Evolutionary conservation across 2,797 vertebrate species (phyloP).

Genomic region (Anisognathus igniventris): DNA sequence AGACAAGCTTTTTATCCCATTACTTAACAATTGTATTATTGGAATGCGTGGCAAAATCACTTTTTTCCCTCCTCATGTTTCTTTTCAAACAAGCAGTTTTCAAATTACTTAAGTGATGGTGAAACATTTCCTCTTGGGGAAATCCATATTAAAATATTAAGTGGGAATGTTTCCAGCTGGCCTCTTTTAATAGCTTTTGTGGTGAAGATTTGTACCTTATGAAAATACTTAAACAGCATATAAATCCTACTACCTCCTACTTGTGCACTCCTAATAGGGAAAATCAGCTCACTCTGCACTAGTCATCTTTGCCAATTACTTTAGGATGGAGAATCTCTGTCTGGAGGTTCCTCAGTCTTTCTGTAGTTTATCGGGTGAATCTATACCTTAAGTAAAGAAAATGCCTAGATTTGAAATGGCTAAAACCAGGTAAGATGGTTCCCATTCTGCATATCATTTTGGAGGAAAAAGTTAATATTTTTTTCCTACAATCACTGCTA

Average conservation of each 20-base stretch:
- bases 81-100: slow-evolving; percentile 7
- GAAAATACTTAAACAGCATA: slow-evolving; percentile 35
- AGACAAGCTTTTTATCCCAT: neutral
- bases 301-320: neutral
- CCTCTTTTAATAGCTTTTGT: slow-evolving; percentile 16
- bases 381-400: neutral
- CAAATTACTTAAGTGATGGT: neutral
- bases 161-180: slow-evolving; percentile 38
- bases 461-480: neutral
- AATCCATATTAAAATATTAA: slow-evolving; percentile 53
- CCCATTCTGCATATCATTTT: neutral
- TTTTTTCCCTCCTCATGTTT: neutral
- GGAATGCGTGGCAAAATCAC: neutral
- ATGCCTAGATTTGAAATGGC: neutral
- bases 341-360: neutral
- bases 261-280: neutral
- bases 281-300: neutral
- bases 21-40: neutral
- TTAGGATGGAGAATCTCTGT: neutral
- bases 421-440: neutral
- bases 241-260: slow-evolving; percentile 26
- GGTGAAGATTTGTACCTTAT: slow-evolving; percentile 35
- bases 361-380: neutral
- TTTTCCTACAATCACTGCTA: neutral
- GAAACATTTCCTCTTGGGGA: slow-evolving; percentile 27